phyloP scores from a whole-genome alignment of 1,140 invertebrate genomes.

The Wasmannia auropunctata region DNA sequence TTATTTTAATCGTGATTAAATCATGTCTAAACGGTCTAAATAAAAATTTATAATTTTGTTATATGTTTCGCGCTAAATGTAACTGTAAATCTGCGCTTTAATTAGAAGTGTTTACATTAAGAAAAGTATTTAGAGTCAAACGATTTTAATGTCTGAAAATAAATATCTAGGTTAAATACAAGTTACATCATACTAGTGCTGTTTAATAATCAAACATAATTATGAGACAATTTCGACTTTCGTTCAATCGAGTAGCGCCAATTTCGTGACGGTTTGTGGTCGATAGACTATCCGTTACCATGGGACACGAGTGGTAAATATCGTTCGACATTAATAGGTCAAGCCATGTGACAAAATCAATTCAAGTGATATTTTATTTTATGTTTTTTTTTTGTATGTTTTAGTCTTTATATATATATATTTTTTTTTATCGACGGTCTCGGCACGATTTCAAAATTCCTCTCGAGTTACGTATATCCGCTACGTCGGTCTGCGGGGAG shows the following conservation, averaged over 20 bases:
- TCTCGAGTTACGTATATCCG: slow-evolving; percentile 36
- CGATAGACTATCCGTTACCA: slow-evolving; percentile 69
- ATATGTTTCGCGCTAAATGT: background rate
- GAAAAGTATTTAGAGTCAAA: background rate
- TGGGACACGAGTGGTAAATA: slow-evolving; percentile 69
- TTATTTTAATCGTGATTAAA: background rate
- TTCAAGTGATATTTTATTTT: slow-evolving; percentile 76
- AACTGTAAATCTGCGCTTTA: background rate
- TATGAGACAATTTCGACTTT: slow-evolving; percentile 20
- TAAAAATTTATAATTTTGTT: background rate
- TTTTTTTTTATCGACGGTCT: slow-evolving; percentile 42
- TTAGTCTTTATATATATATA: slow-evolving; percentile 68
- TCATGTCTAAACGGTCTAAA: background rate
- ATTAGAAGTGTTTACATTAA: background rate
- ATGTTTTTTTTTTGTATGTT: slow-evolving; percentile 65
- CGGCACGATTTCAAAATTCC: slow-evolving; percentile 65
- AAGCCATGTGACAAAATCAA: slow-evolving; percentile 79
- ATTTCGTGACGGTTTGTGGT: slow-evolving; percentile 43
- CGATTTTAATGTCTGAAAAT: background rate
- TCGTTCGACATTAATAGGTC: slow-evolving; percentile 73
- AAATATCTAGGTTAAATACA: background rate
- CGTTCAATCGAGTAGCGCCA: background rate
- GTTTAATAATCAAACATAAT: slow-evolving; percentile 20
- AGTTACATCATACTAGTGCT: background rate
- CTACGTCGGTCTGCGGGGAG: background rate